Evolutionary conservation across 1,140 invertebrate species (phyloP).

Genomic region (Drosophila pectinifera): DNA sequence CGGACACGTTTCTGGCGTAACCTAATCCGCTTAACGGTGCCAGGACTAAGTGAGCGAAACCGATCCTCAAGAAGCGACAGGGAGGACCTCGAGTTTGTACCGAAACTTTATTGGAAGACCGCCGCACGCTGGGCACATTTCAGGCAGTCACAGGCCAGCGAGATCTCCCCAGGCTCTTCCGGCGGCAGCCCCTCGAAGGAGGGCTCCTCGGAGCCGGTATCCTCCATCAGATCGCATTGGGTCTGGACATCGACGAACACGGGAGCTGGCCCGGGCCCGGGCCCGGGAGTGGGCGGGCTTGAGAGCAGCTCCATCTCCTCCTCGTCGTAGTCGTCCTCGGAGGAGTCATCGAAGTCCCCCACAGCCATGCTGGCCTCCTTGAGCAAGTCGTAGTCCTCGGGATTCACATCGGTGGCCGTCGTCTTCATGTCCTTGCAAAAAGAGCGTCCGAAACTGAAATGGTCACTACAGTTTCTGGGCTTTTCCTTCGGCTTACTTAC

Average conservation of each 20-base stretch:
- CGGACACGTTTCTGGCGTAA: constrained; percentile 62
- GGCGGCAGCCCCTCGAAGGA: no score
- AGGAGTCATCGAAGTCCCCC: background rate
- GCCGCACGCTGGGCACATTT: no score
- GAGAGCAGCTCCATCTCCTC: background rate
- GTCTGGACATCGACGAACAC: no score
- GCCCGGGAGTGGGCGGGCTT: no score
- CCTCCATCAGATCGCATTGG: no score
- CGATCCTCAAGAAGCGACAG: constrained; percentile 10
- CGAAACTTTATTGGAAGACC: constrained; percentile 2
- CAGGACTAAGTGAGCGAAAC: constrained; percentile 5
- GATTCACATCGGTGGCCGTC: background rate
- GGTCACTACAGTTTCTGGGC: no score
- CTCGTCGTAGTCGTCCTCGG: background rate
- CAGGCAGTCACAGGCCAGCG: no score
- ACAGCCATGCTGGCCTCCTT: background rate
- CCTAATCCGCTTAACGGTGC: constrained; percentile 61
- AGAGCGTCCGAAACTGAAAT: no score
- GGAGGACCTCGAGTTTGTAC: background rate
- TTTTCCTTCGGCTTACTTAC: no score
- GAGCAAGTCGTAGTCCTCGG: background rate
- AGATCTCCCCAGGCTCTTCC: background rate
- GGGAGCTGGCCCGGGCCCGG: no score
- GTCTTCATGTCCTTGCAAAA: no score
- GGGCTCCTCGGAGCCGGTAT: no score